Evolutionary conservation across 1,140 invertebrate genomes (phyloP).

Genomic region (Hyles vespertilio): DNA sequence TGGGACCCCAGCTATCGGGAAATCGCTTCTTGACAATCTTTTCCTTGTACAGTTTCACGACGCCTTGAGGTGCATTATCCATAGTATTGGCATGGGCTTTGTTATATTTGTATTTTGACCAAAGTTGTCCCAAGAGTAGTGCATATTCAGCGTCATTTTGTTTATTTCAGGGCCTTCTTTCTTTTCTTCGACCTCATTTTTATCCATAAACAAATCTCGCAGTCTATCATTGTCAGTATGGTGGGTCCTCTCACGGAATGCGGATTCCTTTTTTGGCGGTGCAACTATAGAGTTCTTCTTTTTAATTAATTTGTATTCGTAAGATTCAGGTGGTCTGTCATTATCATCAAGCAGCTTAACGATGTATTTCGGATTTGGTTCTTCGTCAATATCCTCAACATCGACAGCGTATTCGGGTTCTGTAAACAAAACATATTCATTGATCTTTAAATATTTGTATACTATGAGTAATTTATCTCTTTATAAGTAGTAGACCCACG

Average conservation of each 20-base stretch:
- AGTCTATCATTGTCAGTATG: constrained; percentile 75
- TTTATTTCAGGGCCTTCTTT: constrained; percentile 46
- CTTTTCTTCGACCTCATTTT: constrained; percentile 65
- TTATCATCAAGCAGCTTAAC: constrained; percentile 54
- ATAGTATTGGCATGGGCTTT: constrained; percentile 43
- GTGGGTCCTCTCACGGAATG: constrained; percentile 75
- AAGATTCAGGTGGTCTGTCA: constrained; percentile 42
- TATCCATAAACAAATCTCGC: constrained; percentile 76
- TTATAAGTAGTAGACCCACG: background rate
- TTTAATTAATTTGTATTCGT: constrained; percentile 64
- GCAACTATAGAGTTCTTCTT: constrained; percentile 46
- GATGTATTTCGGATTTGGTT: constrained; percentile 53
- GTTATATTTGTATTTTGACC: constrained; percentile 79
- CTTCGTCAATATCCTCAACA: constrained; percentile 50
- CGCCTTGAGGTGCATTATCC: constrained; percentile 52
- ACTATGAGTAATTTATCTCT: background rate
- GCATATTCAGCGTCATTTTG: constrained; percentile 75
- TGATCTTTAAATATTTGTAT: background rate
- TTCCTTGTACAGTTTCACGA: constrained; percentile 66
- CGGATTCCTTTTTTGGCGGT: constrained; percentile 52
- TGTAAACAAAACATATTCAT: constrained; percentile 25
- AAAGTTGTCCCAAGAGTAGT: constrained; percentile 75
- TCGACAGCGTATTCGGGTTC: constrained; percentile 59
- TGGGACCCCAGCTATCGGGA: constrained; percentile 67
- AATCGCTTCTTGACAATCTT: constrained; percentile 68